Percentiles rank a stretch among this genome's conserved stretches.
Evolutionary conservation across 2,113 vertebrate genomes (phyloP).

Genomic region (Xiphias gladius): DNA sequence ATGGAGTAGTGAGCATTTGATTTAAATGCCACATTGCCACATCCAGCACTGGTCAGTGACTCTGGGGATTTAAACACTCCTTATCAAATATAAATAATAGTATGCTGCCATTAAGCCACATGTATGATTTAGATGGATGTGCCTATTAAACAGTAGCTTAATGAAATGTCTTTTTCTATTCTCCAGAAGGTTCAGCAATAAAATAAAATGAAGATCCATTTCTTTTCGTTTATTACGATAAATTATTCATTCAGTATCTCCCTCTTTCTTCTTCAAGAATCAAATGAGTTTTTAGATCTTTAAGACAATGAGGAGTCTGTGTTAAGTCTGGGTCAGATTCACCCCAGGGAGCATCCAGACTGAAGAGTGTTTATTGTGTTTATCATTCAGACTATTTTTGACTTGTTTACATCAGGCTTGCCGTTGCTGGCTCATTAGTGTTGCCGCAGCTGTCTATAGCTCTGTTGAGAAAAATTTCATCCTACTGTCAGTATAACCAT

Average conservation of each 20-base stretch:
- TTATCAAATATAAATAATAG: conserved; percentile 84
- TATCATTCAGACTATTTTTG: conserved; percentile 33
- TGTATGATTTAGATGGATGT: conserved; percentile 90
- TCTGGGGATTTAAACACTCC: conserved; percentile 70
- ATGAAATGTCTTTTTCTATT: conserved; percentile 86
- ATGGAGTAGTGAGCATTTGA: conserved; percentile 48
- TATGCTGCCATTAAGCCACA: conserved; percentile 82
- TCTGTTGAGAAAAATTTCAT: conserved; percentile 19
- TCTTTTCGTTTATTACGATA: conserved; percentile 88
- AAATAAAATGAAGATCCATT: conserved; percentile 91
- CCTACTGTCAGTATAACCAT: neutral
- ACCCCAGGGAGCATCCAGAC: conserved; percentile 23
- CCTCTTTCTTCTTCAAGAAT: conserved; percentile 81
- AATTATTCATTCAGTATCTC: conserved; percentile 87
- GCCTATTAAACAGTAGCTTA: conserved; percentile 83
- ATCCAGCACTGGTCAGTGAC: conserved; percentile 45
- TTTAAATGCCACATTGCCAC: conserved; percentile 68
- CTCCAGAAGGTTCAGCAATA: conserved; percentile 85
- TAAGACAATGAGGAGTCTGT: conserved; percentile 46
- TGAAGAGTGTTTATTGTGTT: neutral
- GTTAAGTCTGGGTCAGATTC: conserved; percentile 48
- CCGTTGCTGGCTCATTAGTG: conserved; percentile 41
- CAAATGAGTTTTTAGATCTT: conserved; percentile 83
- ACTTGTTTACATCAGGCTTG: conserved; percentile 28
- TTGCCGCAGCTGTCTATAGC: conserved; percentile 22